phyloP scores from a whole-genome alignment of 2,797 vertebrate genomes.

The Propithecus deckenii region DNA sequence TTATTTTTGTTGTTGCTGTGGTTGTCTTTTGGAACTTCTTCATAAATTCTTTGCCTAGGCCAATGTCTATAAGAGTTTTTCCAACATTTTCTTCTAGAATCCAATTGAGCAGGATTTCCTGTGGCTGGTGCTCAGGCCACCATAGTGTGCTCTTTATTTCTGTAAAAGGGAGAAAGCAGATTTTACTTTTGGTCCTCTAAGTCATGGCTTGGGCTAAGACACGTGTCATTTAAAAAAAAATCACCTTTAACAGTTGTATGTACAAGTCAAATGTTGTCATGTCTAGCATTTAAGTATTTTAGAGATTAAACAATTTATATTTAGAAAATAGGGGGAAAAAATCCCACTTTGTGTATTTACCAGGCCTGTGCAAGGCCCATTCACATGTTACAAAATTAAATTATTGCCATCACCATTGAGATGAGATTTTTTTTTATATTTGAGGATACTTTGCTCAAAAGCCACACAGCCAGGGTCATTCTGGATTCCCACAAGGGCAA shows the following conservation, averaged over 20 bases:
- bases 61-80: no score
- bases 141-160: accelerated
- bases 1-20: no score
- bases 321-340: not conserved
- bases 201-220: not conserved
- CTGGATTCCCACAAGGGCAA: not conserved
- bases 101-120: not conserved
- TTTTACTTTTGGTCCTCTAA: not conserved
- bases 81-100: not conserved
- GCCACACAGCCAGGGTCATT: not conserved
- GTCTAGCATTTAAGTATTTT: not conserved
- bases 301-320: not conserved
- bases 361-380: not conserved
- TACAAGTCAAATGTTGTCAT: not conserved
- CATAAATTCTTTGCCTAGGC: no score
- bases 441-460: not conserved
- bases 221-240: not conserved
- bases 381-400: not conserved
- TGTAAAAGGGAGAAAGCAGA: not conserved
- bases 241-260: not conserved
- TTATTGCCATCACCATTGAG: no score
- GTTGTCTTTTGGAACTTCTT: no score
- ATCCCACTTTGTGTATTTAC: no score
- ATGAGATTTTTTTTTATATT: not conserved
- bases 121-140: accelerated